phyloP scores from a whole-genome alignment of 2,797 vertebrate species.

The Morus bassanus region DNA sequence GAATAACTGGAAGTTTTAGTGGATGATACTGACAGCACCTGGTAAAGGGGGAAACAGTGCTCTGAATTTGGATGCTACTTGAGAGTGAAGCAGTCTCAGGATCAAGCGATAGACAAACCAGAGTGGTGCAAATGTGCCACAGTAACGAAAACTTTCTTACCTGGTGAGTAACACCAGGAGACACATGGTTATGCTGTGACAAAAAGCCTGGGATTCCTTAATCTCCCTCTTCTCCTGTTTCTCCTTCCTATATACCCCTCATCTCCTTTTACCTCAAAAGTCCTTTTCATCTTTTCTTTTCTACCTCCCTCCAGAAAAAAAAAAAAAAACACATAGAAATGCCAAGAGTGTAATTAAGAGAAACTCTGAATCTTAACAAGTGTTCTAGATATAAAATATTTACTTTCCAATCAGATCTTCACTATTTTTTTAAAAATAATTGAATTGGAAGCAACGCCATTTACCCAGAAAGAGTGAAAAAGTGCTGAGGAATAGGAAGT shows the following conservation, averaged over 20 bases:
- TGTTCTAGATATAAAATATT: background rate
- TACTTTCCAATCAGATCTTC: background rate
- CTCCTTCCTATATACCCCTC: background rate
- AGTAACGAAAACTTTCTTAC: background rate
- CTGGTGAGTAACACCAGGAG: background rate
- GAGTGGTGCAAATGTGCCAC: background rate
- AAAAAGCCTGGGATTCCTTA: background rate
- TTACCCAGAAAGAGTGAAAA: background rate
- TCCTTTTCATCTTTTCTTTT: background rate
- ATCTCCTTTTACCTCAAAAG: background rate
- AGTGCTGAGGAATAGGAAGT: background rate
- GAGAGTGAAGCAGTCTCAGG: background rate
- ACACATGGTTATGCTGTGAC: background rate
- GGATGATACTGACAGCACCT: accelerated
- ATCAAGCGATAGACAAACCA: background rate
- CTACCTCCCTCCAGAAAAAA: background rate
- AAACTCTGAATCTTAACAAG: background rate
- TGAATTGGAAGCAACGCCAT: background rate
- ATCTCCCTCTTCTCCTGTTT: background rate
- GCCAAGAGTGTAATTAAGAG: background rate
- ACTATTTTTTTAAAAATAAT: background rate
- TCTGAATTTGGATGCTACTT: background rate
- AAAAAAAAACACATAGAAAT: background rate
- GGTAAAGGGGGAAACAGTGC: background rate
- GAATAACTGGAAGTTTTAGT: background rate